phyloP scores from a whole-genome alignment of 2,113 vertebrate species.

The Hymenochirus boettgeri region DNA sequence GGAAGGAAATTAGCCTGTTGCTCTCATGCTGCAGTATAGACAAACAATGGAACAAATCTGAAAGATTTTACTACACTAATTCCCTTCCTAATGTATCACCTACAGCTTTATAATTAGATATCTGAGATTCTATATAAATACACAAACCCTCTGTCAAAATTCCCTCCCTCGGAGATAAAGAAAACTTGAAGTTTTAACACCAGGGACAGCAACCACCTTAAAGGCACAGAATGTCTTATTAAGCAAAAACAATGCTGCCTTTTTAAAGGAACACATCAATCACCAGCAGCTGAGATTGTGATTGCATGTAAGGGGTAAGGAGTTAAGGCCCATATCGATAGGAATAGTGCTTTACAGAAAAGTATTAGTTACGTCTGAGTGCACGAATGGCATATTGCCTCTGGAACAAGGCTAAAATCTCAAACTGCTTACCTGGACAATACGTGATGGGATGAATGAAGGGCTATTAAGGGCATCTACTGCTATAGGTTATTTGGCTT shows the following conservation, averaged over 20 bases:
- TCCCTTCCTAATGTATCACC: no score
- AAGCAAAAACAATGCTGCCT: constrained; percentile 2
- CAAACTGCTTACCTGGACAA: constrained; percentile 33
- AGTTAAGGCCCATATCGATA: constrained; percentile 23
- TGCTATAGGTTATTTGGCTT: background rate
- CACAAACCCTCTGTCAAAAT: no score
- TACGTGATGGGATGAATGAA: constrained; percentile 13
- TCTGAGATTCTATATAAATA: no score
- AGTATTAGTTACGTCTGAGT: constrained; percentile 26
- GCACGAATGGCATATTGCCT: constrained; percentile 23
- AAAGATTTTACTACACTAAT: no score
- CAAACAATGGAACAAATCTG: no score
- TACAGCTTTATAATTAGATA: no score
- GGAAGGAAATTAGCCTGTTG: no score
- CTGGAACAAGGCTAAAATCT: constrained; percentile 4
- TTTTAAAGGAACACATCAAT: constrained; percentile 24
- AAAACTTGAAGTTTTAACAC: background rate
- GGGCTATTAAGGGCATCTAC: background rate
- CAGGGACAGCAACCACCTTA: constrained; percentile 17
- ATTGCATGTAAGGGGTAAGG: constrained; percentile 12
- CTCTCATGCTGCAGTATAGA: no score
- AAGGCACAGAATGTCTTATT: constrained; percentile 23
- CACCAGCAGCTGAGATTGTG: background rate
- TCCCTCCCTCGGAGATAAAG: background rate
- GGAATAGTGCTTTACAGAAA: constrained; percentile 2